Base-by-base conservation (phyloP, 1,140 invertebrate species). In the Thereuonema tuberculata region DNA sequence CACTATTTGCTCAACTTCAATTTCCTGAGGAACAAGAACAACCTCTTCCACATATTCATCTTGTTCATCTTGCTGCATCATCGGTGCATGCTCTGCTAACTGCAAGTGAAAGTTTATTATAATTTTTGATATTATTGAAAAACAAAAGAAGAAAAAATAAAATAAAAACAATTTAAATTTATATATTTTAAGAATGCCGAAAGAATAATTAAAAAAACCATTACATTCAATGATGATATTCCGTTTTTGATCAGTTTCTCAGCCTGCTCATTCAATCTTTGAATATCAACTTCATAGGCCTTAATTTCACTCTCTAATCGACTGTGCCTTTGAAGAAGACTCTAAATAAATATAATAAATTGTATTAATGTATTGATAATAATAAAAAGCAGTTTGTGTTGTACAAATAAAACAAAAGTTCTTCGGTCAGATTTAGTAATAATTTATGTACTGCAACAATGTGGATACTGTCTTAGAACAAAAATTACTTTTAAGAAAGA, bases 281-380 rank as follows among this genome's bases (percentile, higher is more conserved):
- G 82, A 60, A 98, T 88, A 67, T 98, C 94, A 0, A 84, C 84
- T 53, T 83, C 81, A 68, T 97, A 97, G 0, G 93, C 88, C 63
- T 87, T 83, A 27, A 99, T 80, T 76, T 98, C 93, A 43, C 89
- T 90, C 68, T 93, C 85, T 1, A 97, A 75, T 65, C 88, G 86
- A 56, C 84, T 82, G 70, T 98, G 93, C 1, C 93, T 74, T 50
- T 89, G 85, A 1, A 94, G 74, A 12, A 92, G 72, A 1, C 89
- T 87, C 63, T 63, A 43, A 43, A 58, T n/a, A 60, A 23, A 43
- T 12, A 43, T n/a, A n/a, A n/a, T n/a, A n/a, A n/a, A n/a, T n/a
- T 43, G 37, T 12, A 43, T 43, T 43, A 12, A 12, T 43, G n/a
- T 43, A 12, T 43, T 43, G 12, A 43, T 50, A 47, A 49, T 17